phyloP scores from a whole-genome alignment of 1,140 invertebrate genomes.

The Trichoplusia ni region DNA sequence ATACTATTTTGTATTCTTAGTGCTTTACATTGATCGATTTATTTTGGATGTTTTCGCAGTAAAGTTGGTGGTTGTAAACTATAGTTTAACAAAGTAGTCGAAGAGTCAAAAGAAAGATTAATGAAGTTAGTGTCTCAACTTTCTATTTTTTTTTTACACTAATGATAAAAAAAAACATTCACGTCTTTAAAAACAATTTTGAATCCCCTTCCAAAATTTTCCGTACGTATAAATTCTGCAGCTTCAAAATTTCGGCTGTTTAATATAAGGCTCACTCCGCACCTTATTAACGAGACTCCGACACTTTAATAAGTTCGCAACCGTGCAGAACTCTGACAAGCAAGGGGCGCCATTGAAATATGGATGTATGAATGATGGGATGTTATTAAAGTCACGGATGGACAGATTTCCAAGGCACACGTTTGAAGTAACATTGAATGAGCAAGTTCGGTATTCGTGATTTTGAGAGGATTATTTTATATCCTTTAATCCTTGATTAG shows the following conservation, averaged over 20 bases:
- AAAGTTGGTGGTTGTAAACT: too few relatives aligned
- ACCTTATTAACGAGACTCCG: slow-evolving; percentile 31
- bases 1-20: slow-evolving; percentile 6
- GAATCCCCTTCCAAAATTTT: background rate
- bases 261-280: slow-evolving; percentile 20
- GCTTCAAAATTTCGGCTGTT: slow-evolving; percentile 12
- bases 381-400: slow-evolving; percentile 24
- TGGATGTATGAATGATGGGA: slow-evolving; percentile 23
- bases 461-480: background rate
- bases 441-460: background rate
- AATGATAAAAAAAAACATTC: too few relatives aligned
- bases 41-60: background rate
- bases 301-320: slow-evolving; percentile 36
- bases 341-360: slow-evolving; percentile 5
- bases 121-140: too few relatives aligned
- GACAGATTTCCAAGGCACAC: slow-evolving; percentile 9
- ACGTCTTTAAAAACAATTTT: too few relatives aligned
- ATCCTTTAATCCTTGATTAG: too few relatives aligned
- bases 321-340: slow-evolving; percentile 37
- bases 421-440: background rate
- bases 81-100: too few relatives aligned
- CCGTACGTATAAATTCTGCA: background rate
- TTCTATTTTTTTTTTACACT: too few relatives aligned
- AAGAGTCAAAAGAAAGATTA: too few relatives aligned
- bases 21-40: slow-evolving; percentile 3